phyloP scores from a whole-genome alignment of 2,113 vertebrate species.

The Porphyrio hochstetteri region DNA sequence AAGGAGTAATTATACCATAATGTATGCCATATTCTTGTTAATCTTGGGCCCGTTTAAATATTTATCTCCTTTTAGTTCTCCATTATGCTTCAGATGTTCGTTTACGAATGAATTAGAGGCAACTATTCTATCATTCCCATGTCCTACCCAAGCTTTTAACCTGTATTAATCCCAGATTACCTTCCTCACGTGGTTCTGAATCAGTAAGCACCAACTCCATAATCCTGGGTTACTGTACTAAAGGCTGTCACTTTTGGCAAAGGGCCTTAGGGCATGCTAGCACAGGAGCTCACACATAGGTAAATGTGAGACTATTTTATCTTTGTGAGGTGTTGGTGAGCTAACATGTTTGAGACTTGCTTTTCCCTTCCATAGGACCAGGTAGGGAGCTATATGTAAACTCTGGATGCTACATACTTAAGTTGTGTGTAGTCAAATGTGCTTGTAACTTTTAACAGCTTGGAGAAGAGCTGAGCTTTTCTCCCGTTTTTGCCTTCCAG shows the following conservation, averaged over 20 bases:
- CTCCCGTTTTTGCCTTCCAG: background rate
- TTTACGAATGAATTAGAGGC: slow-evolving; percentile 41
- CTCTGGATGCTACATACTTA: background rate
- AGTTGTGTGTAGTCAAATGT: background rate
- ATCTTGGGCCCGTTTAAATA: slow-evolving; percentile 50
- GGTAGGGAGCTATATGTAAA: background rate
- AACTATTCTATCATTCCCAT: background rate
- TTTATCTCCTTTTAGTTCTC: slow-evolving; percentile 34
- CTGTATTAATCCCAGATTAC: background rate
- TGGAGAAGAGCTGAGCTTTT: background rate
- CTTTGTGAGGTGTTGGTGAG: background rate
- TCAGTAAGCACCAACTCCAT: background rate
- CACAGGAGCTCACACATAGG: rapidly evolving
- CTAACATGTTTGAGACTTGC: background rate
- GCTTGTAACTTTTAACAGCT: background rate
- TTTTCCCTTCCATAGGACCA: background rate
- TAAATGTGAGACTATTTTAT: background rate
- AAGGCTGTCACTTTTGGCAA: background rate
- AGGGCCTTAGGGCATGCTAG: background rate
- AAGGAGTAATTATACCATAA: slow-evolving; percentile 60
- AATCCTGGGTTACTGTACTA: background rate
- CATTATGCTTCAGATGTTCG: slow-evolving; percentile 32
- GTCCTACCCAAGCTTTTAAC: background rate
- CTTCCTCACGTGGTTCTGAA: background rate
- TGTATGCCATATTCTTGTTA: slow-evolving; percentile 64